Percentiles rank a stretch among this genome's conserved stretches.
Conservation (phyloP, 2,888 invertebrate genomes). For the Hirtodrosophila histrioides region DNA sequence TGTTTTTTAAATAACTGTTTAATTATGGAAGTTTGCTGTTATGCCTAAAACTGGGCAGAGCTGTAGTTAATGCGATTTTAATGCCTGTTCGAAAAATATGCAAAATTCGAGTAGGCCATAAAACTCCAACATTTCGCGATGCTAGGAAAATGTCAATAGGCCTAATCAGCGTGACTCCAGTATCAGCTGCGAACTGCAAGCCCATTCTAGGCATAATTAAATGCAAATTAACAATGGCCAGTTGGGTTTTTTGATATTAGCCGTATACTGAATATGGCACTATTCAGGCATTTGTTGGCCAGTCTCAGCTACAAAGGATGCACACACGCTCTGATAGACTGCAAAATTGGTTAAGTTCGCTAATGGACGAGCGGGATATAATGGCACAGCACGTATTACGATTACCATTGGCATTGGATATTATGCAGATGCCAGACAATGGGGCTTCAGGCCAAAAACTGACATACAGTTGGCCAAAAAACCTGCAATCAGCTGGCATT, state of each 20-base stretch:
- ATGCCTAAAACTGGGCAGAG: background rate
- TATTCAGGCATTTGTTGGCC: background rate
- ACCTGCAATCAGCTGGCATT: conserved; percentile 1
- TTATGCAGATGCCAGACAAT: conserved; percentile 13
- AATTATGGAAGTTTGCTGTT: no score
- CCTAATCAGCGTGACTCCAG: conserved; percentile 89
- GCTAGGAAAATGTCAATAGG: conserved; percentile 88
- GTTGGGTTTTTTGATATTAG: conserved; percentile 12
- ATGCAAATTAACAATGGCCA: conserved; percentile 55
- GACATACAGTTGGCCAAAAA: background rate
- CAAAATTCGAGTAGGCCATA: conserved; percentile 85
- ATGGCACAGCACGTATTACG: conserved; percentile 26
- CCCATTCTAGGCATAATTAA: conserved; percentile 47
- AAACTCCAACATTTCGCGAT: conserved; percentile 89
- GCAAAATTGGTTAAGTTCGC: conserved; percentile 8
- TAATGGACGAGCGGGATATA: conserved; percentile 31
- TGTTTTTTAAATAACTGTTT: no score
- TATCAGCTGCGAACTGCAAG: conserved; percentile 88
- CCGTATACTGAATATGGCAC: conserved; percentile 5
- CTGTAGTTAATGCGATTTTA: conserved; percentile 4
- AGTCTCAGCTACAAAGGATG: background rate
- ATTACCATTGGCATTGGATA: conserved; percentile 30
- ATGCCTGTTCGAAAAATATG: conserved; percentile 2
- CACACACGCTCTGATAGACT: conserved; percentile 7
- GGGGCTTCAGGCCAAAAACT: background rate